Percentiles rank a stretch among this genome's conserved stretches.
Conservation (phyloP, 2,888 invertebrate species). For the Napeogenes inachia region DNA sequence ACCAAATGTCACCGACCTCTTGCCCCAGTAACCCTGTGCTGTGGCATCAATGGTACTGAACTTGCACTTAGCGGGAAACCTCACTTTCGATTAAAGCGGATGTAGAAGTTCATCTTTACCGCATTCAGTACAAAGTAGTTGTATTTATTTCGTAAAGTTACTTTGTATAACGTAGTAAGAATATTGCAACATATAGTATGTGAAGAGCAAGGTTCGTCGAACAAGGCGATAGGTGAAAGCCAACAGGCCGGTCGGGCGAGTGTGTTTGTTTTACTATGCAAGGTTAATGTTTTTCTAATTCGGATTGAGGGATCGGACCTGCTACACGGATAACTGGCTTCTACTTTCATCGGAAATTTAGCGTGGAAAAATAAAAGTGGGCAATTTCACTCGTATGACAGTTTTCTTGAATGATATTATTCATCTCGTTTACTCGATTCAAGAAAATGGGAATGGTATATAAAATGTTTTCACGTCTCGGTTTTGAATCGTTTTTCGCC, state of each 20-base stretch:
- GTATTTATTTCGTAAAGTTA: not conserved
- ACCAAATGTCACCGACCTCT: constrained; percentile 49
- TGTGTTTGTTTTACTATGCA: constrained; percentile 63
- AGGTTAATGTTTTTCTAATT: constrained; percentile 73
- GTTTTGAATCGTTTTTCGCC: constrained; percentile 54
- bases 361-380: constrained; percentile 54
- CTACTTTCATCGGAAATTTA: constrained; percentile 67
- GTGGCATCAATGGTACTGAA: constrained; percentile 44
- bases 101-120: constrained; percentile 32
- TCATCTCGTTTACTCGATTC: constrained; percentile 10
- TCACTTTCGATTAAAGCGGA: constrained; percentile 66
- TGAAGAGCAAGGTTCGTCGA: constrained; percentile 35
- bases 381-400: constrained; percentile 43
- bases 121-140: not conserved
- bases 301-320: constrained; percentile 58
- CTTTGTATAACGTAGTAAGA: no score
- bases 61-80: constrained; percentile 53
- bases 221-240: constrained; percentile 68
- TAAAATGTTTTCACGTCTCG: constrained; percentile 37
- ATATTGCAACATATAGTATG: constrained; percentile 8
- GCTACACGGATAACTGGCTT: constrained; percentile 50
- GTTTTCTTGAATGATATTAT: constrained; percentile 37
- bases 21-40: constrained; percentile 57
- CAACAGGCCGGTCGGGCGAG: constrained; percentile 43
- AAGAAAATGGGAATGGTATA: constrained; percentile 31